A percentile compares a stretch with the other conserved stretches of the same genome.
These are phyloP conservation scores for Sepioteuthis lessoniana DNA, from an alignment of 2,888 invertebrate species.

Conservation along the genomic window DNA sequence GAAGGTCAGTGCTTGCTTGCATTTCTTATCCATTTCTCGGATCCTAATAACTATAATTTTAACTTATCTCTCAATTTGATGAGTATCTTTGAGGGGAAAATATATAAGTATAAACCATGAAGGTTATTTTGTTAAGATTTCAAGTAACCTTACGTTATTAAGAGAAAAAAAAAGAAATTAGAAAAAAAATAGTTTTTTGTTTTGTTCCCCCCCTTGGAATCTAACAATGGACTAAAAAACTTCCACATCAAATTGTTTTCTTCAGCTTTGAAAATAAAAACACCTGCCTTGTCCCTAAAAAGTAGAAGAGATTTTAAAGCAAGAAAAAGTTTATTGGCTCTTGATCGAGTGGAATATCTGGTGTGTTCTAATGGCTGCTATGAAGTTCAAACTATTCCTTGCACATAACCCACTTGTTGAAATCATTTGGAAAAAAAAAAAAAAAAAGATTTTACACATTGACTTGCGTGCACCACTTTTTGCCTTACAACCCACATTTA, in stretches of 20 bases:
- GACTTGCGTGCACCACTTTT: conserved; percentile 33
- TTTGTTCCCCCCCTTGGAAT: background rate
- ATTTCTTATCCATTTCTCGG: conserved; percentile 3
- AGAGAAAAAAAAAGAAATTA: too few species aligned
- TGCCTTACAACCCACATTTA: background rate
- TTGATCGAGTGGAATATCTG: background rate
- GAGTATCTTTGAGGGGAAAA: background rate
- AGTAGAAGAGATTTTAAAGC: background rate
- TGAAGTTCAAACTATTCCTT: conserved; percentile 23
- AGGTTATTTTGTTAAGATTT: background rate
- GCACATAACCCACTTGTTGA: conserved; percentile 33
- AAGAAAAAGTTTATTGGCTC: background rate
- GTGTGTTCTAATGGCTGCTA: conserved; percentile 13
- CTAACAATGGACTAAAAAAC: background rate
- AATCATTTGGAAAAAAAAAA: background rate
- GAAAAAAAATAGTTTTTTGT: background rate
- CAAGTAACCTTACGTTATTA: background rate
- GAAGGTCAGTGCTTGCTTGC: conserved; percentile 44
- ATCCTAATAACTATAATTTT: conserved; percentile 33
- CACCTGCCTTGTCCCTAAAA: background rate
- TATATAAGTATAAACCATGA: background rate
- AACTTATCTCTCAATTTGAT: background rate
- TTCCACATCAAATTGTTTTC: background rate
- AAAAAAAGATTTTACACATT: background rate
- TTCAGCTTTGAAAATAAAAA: conserved; percentile 8